A percentile compares a stretch with the other conserved stretches of the same genome.
phyloP scores from a whole-genome alignment of 2,113 vertebrate genomes.

The Periophthalmus modestus region DNA sequence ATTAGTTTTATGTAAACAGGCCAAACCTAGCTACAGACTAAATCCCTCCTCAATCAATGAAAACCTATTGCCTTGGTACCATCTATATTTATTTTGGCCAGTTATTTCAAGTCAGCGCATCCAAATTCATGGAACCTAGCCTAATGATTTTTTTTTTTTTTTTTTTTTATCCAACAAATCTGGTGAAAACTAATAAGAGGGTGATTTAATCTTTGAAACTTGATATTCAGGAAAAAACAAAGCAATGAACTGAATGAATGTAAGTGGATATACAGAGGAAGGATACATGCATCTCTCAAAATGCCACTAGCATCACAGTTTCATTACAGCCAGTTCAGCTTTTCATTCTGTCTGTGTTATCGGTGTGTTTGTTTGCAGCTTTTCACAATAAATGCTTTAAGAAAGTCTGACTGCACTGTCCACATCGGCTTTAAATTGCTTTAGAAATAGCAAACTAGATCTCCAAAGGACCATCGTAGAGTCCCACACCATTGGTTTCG shows the following conservation, averaged over 20 bases:
- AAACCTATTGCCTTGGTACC: too few species aligned
- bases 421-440: neutral
- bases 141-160: too few species aligned
- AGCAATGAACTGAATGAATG: neutral
- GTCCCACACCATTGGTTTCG: neutral
- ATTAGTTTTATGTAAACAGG: conserved; percentile 11
- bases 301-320: neutral
- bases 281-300: neutral
- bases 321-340: neutral
- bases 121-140: too few species aligned
- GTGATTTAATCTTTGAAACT: neutral
- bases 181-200: conserved; percentile 4
- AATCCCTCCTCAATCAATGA: too few species aligned
- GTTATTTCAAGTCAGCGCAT: neutral
- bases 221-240: neutral
- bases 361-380: neutral
- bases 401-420: neutral
- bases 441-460: neutral
- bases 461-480: neutral
- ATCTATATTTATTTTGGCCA: neutral
- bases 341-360: neutral
- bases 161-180: too few species aligned
- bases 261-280: neutral
- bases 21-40: too few species aligned
- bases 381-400: neutral